Evolutionary conservation across 1,140 invertebrate species (phyloP), one percentile per base, ranked within the genome.

Genomic region (Trachymyrmex septentrionalis): DNA sequence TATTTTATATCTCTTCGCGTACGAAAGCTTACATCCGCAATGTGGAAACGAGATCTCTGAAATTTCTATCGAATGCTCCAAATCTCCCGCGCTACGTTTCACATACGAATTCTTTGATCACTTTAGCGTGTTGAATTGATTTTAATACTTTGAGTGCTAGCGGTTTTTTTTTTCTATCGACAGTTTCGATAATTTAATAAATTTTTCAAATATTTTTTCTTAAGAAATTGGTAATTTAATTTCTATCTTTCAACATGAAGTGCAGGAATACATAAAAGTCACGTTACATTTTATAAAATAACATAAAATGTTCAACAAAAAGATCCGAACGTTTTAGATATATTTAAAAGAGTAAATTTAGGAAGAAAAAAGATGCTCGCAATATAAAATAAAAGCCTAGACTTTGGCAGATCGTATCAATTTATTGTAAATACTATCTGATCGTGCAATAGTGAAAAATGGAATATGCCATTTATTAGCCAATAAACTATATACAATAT

Each of bases 391-490:
- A 19, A 24, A 71, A 57, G 10, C 5, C 9, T 30, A 9, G 21
- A 38, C 19, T 57, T 71, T 19, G 30, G 14, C 53, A 38, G 21
- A 59, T 81, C 19, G 3, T 24, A 44, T 30, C 44, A 48, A 71
- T 71, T 69, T 66, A 38, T 38, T 38, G 34, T 38, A 64, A 66
- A 55, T 71, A 38, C 3, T 57, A 14, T 57, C 24, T 19, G 30
- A 38, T 38, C 19, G 69, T 50, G 38, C 6, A 57, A 57, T 63
- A 19, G 16, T 57, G 21, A 84, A 72, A 73, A 84, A 48, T 30
- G 38, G 7, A 73, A 30, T 30, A 34, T 7, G 19, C 24, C 44
- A 48, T 71, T 82, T 73, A 59, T 82, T 82, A 73, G 57, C 24
- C 30, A 59, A 34, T 7, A 84, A 61, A 81, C 14, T 16, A 19